A percentile compares a stretch with the other conserved stretches of the same genome.
Evolutionary conservation across 2,888 invertebrate species (phyloP).

Genomic region (Aromia moschata): DNA sequence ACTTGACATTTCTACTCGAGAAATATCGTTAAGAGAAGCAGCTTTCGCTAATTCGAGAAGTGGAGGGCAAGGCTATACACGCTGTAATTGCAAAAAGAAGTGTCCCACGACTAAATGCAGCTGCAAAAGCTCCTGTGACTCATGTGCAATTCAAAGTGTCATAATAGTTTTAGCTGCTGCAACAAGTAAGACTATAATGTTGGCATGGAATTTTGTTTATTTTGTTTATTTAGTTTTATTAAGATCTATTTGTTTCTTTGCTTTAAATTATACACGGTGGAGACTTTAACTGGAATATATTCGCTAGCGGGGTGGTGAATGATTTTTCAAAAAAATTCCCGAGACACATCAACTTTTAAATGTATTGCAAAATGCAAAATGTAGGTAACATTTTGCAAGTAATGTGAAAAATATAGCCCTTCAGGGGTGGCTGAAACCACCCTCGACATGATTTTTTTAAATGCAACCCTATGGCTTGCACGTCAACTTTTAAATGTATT

Average conservation of each 20-base stretch:
- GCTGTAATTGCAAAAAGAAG: slow-evolving; percentile 35
- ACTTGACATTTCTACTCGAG: slow-evolving; percentile 37
- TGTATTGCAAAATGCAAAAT: background rate
- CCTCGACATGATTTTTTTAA: too few relatives aligned
- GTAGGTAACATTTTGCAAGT: too few relatives aligned
- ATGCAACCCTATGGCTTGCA: too few relatives aligned
- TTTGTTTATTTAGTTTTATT: background rate
- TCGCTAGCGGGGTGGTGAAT: too few relatives aligned
- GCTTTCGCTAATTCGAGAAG: background rate
- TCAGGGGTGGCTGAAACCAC: too few relatives aligned
- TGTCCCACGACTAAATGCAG: slow-evolving; percentile 36
- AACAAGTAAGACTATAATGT: background rate
- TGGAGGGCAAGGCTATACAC: slow-evolving; percentile 40
- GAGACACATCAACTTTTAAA: background rate
- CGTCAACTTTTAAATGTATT: background rate
- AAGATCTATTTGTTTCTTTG: background rate
- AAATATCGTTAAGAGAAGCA: slow-evolving; percentile 39
- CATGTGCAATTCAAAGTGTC: slow-evolving; percentile 43
- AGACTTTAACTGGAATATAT: too few relatives aligned
- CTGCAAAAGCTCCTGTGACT: slow-evolving; percentile 39
- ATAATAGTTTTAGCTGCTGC: slow-evolving; percentile 33
- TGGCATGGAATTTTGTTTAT: background rate
- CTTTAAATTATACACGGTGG: background rate
- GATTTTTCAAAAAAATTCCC: too few relatives aligned
- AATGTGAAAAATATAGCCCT: too few relatives aligned